A percentile compares a stretch with the other conserved stretches of the same genome.
Evolutionary conservation across 2,113 vertebrate genomes (phyloP).

Genomic region (Elachura formosa): DNA sequence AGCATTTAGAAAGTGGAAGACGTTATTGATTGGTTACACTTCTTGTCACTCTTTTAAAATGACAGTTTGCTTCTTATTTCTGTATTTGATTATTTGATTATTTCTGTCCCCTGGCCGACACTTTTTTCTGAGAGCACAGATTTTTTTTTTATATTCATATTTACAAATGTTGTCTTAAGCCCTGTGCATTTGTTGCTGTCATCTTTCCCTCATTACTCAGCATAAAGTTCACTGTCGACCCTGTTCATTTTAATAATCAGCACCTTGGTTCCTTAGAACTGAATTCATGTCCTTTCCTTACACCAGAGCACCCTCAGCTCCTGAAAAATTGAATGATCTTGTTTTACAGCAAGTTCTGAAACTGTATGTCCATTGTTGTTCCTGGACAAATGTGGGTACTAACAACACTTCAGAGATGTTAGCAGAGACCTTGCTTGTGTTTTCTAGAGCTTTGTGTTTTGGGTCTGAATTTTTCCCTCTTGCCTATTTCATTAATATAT

Average conservation of each 20-base stretch:
- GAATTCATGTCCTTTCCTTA: neutral
- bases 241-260: neutral
- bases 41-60: neutral
- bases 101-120: neutral
- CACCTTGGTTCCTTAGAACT: neutral
- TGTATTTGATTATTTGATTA: neutral
- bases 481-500: neutral
- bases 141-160: neutral
- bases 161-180: neutral
- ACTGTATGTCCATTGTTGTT: neutral
- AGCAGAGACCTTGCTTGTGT: neutral
- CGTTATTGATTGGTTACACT: neutral
- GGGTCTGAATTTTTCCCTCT: neutral
- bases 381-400: neutral
- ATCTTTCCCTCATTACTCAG: neutral
- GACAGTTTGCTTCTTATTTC: neutral
- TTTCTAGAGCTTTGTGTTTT: neutral
- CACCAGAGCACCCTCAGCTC: neutral
- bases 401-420: neutral
- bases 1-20: neutral
- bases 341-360: neutral
- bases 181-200: neutral
- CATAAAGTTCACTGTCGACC: neutral
- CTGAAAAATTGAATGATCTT: neutral
- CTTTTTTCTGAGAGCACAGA: neutral